Evolutionary conservation across 2,888 invertebrate genomes (phyloP).

Genomic region (Tanaodytes sp.): DNA sequence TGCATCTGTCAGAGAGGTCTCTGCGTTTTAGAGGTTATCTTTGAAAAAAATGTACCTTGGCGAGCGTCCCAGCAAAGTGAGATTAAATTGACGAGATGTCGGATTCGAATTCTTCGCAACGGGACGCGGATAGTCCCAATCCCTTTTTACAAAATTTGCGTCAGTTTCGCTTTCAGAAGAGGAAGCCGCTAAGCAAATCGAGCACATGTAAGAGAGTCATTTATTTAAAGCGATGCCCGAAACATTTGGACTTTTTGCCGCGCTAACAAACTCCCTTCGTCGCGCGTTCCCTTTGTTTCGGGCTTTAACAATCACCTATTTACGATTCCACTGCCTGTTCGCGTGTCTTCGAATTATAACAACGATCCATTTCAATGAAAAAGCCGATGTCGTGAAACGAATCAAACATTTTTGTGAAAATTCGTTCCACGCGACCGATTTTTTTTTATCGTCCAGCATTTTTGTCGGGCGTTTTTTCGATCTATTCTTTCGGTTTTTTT

Average conservation of each 20-base stretch:
- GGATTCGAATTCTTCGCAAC: constrained; percentile 67
- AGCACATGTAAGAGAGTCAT: constrained; percentile 51
- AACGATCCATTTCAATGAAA: too few relatives aligned
- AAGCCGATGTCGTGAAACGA: too few relatives aligned
- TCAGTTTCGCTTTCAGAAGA: constrained; percentile 81
- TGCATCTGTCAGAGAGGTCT: constrained; percentile 45
- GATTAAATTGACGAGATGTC: constrained; percentile 63
- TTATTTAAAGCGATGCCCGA: constrained; percentile 4
- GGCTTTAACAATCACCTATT: constrained; percentile 7
- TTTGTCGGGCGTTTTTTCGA: too few relatives aligned
- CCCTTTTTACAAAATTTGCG: constrained; percentile 77
- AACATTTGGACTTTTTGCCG: constrained; percentile 8
- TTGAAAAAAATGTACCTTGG: constrained; percentile 35
- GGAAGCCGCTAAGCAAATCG: constrained; percentile 73
- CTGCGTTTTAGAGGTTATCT: constrained; percentile 46
- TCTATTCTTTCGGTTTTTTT: too few relatives aligned
- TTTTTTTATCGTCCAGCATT: too few relatives aligned
- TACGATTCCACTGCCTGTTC: not conserved
- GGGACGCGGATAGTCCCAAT: constrained; percentile 75
- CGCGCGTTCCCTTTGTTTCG: constrained; percentile 22
- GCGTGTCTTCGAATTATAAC: too few relatives aligned
- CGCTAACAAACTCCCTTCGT: constrained; percentile 3
- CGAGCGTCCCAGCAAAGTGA: constrained; percentile 47
- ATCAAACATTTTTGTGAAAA: too few relatives aligned
- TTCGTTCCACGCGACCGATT: too few relatives aligned